Evolutionary conservation across 2,797 vertebrate genomes (phyloP).

Genomic region (Macrochelys suwanniensis): DNA sequence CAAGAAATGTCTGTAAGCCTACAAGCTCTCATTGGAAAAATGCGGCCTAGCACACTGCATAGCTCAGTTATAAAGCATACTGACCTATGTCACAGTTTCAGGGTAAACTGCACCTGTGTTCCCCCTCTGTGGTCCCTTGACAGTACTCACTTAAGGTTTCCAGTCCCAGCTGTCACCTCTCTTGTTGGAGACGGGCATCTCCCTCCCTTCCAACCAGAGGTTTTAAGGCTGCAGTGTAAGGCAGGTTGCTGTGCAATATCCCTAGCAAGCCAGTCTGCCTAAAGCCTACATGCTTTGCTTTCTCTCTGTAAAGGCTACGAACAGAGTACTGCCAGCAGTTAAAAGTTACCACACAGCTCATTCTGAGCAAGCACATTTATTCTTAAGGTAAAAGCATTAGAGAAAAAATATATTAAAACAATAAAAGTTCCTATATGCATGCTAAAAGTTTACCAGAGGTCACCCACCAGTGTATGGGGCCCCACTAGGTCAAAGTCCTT

Average conservation of each 20-base stretch:
- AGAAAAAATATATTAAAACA: too few relatives aligned
- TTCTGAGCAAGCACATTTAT: too few relatives aligned
- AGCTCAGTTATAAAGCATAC: constrained; percentile 28
- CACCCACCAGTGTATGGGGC: neutral
- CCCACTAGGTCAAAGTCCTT: neutral
- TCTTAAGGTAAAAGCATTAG: too few relatives aligned
- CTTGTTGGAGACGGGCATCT: neutral
- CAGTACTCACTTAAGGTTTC: neutral
- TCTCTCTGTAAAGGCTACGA: too few relatives aligned
- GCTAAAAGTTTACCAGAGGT: too few relatives aligned
- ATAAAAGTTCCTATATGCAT: too few relatives aligned
- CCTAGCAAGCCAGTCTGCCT: neutral
- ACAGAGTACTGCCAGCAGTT: too few relatives aligned
- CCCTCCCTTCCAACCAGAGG: neutral
- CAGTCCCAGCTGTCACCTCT: neutral
- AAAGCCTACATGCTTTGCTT: neutral
- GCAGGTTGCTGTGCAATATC: neutral
- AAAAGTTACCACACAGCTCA: too few relatives aligned
- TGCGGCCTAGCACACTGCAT: neutral
- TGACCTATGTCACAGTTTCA: constrained; percentile 15
- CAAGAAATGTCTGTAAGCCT: constrained; percentile 26
- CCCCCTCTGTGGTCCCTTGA: neutral
- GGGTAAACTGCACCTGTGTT: neutral
- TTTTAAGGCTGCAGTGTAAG: neutral
- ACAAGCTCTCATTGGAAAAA: constrained; percentile 2